These are phyloP conservation scores for Scaptodrosophila latifasciaeformis DNA, from an alignment of 2,888 invertebrate genomes.

Conservation along the genomic window DNA sequence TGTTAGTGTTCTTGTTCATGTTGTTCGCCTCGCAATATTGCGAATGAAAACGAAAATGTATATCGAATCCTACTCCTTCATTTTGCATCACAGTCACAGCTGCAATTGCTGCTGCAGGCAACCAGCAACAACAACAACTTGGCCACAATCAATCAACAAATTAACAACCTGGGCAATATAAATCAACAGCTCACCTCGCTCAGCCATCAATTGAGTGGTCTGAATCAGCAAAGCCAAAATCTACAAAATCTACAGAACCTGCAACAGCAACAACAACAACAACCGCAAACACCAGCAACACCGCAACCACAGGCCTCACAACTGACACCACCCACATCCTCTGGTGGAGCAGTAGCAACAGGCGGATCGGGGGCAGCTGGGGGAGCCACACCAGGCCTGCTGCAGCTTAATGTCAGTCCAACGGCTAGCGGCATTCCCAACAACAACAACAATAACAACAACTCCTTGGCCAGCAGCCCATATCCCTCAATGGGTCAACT, in stretches of 20 bases:
- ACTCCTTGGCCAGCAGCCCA: slow-evolving; percentile 44
- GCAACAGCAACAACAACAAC: slow-evolving; percentile 64
- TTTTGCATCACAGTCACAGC: slow-evolving; percentile 60
- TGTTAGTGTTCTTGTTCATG: slow-evolving; percentile 26
- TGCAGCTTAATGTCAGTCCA: slow-evolving; percentile 63
- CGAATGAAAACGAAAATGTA: not conserved
- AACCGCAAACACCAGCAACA: slow-evolving; percentile 70
- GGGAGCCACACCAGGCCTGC: slow-evolving; percentile 35
- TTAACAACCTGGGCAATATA: slow-evolving; percentile 73
- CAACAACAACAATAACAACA: no score
- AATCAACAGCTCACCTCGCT: slow-evolving; percentile 74
- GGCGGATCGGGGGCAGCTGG: slow-evolving; percentile 52
- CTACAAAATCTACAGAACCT: slow-evolving; percentile 73
- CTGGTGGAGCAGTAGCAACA: slow-evolving; percentile 38
- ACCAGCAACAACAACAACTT: slow-evolving; percentile 73
- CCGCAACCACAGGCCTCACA: slow-evolving; percentile 46
- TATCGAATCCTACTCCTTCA: slow-evolving; percentile 1
- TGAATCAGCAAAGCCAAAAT: slow-evolving; percentile 75
- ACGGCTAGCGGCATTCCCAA: slow-evolving; percentile 10
- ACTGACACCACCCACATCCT: slow-evolving; percentile 12
- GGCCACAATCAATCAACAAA: slow-evolving; percentile 74
- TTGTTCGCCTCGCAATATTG: slow-evolving; percentile 20
- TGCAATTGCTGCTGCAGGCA: slow-evolving; percentile 73
- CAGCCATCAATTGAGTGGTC: slow-evolving; percentile 73
- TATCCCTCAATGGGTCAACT: slow-evolving; percentile 72